phyloP scores from a whole-genome alignment of 2,797 vertebrate species.

The Cheirogaleus major region DNA sequence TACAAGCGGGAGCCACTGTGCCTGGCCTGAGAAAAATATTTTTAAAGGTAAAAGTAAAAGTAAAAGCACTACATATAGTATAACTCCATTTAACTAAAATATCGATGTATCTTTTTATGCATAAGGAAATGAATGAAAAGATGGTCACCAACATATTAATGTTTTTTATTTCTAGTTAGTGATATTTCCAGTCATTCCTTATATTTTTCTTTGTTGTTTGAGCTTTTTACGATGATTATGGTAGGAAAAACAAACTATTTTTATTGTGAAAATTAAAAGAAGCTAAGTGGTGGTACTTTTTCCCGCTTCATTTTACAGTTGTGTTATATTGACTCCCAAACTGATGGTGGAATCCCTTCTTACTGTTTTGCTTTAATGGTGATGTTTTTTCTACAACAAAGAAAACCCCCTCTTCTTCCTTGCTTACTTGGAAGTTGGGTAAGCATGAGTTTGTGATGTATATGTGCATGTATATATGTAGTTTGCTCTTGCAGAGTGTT shows the following conservation, averaged over 20 bases:
- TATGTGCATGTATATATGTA: conserved; percentile 33
- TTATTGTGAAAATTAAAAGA: conserved; percentile 38
- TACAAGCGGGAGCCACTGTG: not conserved
- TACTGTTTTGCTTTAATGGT: conserved; percentile 99
- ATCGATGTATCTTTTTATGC: not conserved
- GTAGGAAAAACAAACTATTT: not conserved
- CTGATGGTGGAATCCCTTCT: conserved; percentile 97
- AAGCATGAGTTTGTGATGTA: conserved; percentile 73
- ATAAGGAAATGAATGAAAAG: conserved; percentile 35
- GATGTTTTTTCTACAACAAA: conserved; percentile 99
- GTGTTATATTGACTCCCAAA: conserved; percentile 98
- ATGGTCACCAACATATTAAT: not conserved
- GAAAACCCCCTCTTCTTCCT: conserved; percentile 93
- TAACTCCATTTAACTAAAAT: conserved; percentile 16
- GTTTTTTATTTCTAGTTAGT: not conserved
- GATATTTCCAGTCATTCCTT: conserved; percentile 37
- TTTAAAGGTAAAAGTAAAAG: not conserved
- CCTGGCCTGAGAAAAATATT: not conserved
- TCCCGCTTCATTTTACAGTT: conserved; percentile 87
- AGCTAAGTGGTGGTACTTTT: conserved; percentile 45
- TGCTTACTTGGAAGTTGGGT: conserved; percentile 97
- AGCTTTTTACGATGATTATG: not conserved
- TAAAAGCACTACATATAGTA: conserved; percentile 2
- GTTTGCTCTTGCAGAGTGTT: conserved; percentile 46
- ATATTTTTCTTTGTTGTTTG: conserved; percentile 17